Evolutionary conservation across 2,888 invertebrate genomes (phyloP), one percentile per base, ranked within the genome.

Genomic region (Eupelmus urozonus): DNA sequence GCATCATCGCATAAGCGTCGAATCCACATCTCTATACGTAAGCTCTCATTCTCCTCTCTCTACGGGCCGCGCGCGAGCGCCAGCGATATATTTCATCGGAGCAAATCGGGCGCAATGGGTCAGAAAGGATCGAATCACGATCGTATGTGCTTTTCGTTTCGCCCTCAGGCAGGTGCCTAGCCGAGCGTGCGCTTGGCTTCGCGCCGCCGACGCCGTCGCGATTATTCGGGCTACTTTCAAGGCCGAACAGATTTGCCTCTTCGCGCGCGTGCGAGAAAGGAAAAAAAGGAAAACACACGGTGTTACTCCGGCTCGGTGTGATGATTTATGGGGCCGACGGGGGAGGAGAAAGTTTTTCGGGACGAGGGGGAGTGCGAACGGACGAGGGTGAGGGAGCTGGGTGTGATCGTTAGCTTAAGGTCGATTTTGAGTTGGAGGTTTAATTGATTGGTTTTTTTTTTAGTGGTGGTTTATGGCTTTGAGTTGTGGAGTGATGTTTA

Each of bases 91-190:
- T 86, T 86, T 86, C 84, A 85, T 76, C 67, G 55, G 82, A 81
- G 83, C 80, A 85, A 87, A 86, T 88, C 85, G 84, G 80, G 84
- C 83, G 85, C 85, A 88, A 86, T 87, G 87, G 85, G 83, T 84
- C 84, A 85, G 86, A 88, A 87, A 83, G 78, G 76, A 87, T 87
- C 85, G 85, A 87, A 88, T 88, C 85, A 85, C 82, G 81, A 83
- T 82, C 83, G 67, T 34, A 49, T 25, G 23, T 23, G 40, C 40
- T 18, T 53, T 57, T 69, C 78, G 60, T 69, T 53, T 74, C 72
- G 53, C 49, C 67, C 67, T n/a, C 25, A 77, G 81, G 82, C 85
- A 87, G 85, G 87, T 86, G 84, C 85, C 84, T 83, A 86, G 74
- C 83, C 83, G 78, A 86, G 82, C 85, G 85, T 86, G 77, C 81